Evolutionary conservation across 1,140 invertebrate species (phyloP).

Genomic region (Epicauta chinensis): DNA sequence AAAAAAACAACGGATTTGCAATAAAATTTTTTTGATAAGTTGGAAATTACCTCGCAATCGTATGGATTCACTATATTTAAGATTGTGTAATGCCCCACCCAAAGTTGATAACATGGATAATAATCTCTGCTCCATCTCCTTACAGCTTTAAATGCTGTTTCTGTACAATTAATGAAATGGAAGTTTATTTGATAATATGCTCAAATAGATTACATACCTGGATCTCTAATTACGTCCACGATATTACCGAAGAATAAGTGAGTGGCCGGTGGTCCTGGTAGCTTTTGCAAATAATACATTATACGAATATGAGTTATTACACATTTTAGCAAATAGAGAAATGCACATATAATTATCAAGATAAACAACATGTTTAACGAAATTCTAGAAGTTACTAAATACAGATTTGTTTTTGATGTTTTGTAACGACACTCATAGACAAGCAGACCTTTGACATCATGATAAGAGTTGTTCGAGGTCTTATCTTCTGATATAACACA

Average conservation of each 20-base stretch:
- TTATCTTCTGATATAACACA: too few relatives aligned
- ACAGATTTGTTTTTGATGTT: too few relatives aligned
- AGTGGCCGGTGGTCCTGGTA: background rate
- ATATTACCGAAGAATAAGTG: background rate
- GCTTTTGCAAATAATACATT: background rate
- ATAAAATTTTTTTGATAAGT: background rate
- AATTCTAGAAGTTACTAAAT: too few relatives aligned
- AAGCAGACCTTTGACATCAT: too few relatives aligned
- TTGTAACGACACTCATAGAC: too few relatives aligned
- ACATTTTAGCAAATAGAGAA: too few relatives aligned
- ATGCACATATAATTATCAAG: too few relatives aligned
- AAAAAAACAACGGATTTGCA: background rate
- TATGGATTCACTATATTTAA: slow-evolving; percentile 3
- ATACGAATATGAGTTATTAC: too few relatives aligned
- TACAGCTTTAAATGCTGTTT: background rate
- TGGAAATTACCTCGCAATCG: slow-evolving; percentile 8
- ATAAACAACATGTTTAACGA: too few relatives aligned
- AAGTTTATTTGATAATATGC: background rate
- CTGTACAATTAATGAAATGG: too few relatives aligned
- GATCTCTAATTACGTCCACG: background rate
- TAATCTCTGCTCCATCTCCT: slow-evolving; percentile 4
- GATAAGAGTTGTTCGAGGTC: too few relatives aligned
- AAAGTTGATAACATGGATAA: background rate
- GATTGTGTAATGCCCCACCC: background rate
- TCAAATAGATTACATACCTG: background rate